Evolutionary conservation across 2,797 vertebrate species (phyloP).

Genomic region (Thunnus albacares): DNA sequence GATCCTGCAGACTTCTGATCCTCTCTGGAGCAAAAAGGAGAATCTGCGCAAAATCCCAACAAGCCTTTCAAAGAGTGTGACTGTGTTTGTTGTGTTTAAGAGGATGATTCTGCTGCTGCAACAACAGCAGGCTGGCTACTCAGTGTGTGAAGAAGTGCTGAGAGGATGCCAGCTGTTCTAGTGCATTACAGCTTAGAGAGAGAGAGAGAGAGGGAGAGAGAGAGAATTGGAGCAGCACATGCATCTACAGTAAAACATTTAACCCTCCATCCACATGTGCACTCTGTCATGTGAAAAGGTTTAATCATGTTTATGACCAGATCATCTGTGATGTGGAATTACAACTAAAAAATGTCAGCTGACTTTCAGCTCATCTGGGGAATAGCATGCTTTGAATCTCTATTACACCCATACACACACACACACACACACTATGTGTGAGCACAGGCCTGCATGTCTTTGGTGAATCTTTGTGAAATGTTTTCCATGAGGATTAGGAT

Average conservation of each 20-base stretch:
- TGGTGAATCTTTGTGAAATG: slow-evolving; percentile 25
- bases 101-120: slow-evolving; percentile 35
- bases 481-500: slow-evolving; percentile 40
- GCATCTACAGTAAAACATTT: slow-evolving; percentile 10
- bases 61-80: slow-evolving; percentile 1
- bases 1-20: slow-evolving; percentile 2
- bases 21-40: slow-evolving; percentile 23
- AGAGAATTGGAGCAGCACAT: background rate
- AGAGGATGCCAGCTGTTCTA: slow-evolving; percentile 58
- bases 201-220: slow-evolving; percentile 4
- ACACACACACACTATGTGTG: background rate
- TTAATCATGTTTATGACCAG: slow-evolving; percentile 12
- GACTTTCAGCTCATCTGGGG: background rate
- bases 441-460: slow-evolving; percentile 1
- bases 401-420: too few species aligned
- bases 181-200: slow-evolving; percentile 36
- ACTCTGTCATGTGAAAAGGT: slow-evolving; percentile 1
- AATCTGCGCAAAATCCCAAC: slow-evolving; percentile 43
- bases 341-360: background rate
- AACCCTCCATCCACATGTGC: background rate
- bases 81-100: slow-evolving; percentile 35
- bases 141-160: slow-evolving; percentile 16
- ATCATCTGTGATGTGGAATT: slow-evolving; percentile 6
- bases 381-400: background rate
- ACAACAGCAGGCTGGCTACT: slow-evolving; percentile 21